Evolutionary conservation across 92 coral and sea anemone species (phyloP).

Genomic region (Virgularia gustaviana): DNA sequence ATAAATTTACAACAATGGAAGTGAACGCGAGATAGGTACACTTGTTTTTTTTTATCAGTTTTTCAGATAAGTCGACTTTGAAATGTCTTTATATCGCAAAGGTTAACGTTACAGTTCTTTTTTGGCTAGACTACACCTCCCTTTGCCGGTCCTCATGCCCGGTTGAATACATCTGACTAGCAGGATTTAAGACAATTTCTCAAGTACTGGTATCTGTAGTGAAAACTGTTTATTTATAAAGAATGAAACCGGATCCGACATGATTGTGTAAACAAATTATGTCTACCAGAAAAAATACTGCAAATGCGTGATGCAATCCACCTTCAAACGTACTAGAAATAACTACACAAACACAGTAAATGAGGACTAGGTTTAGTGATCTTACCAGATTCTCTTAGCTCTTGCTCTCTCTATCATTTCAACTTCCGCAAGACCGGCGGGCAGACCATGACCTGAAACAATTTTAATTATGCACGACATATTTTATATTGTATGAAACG

Average conservation of each 20-base stretch:
- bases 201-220: too few species aligned
- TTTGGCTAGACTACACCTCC: not conserved
- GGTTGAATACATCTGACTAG: not conserved
- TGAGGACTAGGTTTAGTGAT: not conserved
- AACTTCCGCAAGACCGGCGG: conserved; percentile 96
- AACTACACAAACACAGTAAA: not conserved
- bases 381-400: conserved; percentile 89
- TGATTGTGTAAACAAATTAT: too few species aligned
- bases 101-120: too few species aligned
- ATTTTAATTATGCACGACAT: not conserved
- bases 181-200: too few species aligned
- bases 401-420: conserved; percentile 99
- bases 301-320: not conserved
- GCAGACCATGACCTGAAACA: conserved; percentile 82
- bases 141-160: not conserved
- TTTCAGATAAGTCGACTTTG: too few species aligned
- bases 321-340: too few species aligned
- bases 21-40: too few species aligned
- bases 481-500: not conserved
- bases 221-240: too few species aligned
- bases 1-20: too few species aligned
- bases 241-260: too few species aligned
- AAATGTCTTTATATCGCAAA: too few species aligned
- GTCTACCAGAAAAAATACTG: not conserved
- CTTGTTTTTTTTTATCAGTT: too few species aligned